Evolutionary conservation across 1,140 invertebrate genomes (phyloP), one percentile per base, ranked within the genome.

Genomic region (Apis florea): DNA sequence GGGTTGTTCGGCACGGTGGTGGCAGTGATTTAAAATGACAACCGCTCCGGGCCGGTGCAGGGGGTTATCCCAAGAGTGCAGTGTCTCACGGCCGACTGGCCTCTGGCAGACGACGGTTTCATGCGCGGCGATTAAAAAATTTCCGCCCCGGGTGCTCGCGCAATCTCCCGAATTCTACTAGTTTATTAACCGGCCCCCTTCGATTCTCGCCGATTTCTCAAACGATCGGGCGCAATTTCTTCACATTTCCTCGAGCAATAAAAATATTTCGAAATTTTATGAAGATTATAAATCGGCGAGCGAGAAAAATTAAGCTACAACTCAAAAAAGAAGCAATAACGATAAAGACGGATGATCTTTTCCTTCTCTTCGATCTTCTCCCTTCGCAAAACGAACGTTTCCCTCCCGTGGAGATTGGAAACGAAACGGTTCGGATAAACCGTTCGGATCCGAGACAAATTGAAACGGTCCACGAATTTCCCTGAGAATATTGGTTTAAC

Each of bases 1-100:
- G 73, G 68, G 66, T 54, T 69, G 77, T 80, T 82, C 68, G 71
- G 72, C 79, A 79, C 76, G 77, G 82, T 79, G 85, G 82, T 79
- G 86, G 86, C 89, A 89, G 88, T 92, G 89, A 92, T 92, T 92
- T 92, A 91, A 92, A 92, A 91, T 91, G 91, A 92, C 90, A 91
- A 87, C 83, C 89, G 82, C 85, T 86, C 85, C 80, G 70, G 85
- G 80, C 83, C 79, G 40, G 59, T 47, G 83, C 81, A 63, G 70
- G 74, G 31, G 78, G 78, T 81, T 72, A 79, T 91, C 91, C 91
- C 91, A 87, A 69, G 91, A 91, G 91, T 92, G 90, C 90, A 85
- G 91, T 92, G 88, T 84, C 88, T 92, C 90, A 92, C 80, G 79
- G 84, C 58, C 54, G 81, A 56, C 81, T 81, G 83, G 31, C 79